Percentiles rank a stretch among this genome's conserved stretches.
phyloP scores from a whole-genome alignment of 2,888 invertebrate genomes.

The Sinohyriopsis cumingii region DNA sequence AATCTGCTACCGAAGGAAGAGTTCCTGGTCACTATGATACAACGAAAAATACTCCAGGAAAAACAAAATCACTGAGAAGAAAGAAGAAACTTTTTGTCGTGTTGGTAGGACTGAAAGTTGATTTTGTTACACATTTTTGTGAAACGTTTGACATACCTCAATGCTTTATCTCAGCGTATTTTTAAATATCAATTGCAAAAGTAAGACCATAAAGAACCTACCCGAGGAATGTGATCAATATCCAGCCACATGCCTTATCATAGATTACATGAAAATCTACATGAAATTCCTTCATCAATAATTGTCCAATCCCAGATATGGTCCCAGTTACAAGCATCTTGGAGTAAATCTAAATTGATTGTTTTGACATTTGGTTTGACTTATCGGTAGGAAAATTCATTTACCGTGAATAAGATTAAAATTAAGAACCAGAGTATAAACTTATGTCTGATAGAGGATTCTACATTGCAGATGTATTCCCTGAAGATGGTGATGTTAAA shows the following conservation, averaged over 20 bases:
- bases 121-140: constrained; percentile 16
- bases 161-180: constrained; percentile 9
- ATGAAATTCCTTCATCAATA: constrained; percentile 9
- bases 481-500: too few species aligned
- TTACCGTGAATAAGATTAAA: too few species aligned
- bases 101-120: constrained; percentile 7
- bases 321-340: constrained; percentile 38
- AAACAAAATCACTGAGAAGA: background rate
- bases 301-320: constrained; percentile 24
- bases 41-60: constrained; percentile 4
- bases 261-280: too few species aligned
- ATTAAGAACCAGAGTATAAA: too few species aligned
- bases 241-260: constrained; percentile 7
- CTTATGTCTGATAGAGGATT: too few species aligned
- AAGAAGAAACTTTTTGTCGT: constrained; percentile 19
- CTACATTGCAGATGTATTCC: too few species aligned
- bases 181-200: constrained; percentile 15
- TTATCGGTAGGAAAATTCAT: constrained; percentile 32
- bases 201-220: constrained; percentile 9
- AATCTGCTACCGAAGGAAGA: background rate
- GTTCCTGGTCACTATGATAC: constrained; percentile 1
- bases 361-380: constrained; percentile 32
- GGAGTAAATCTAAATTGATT: constrained; percentile 32
- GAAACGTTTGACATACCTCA: constrained; percentile 18
- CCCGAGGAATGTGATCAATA: constrained; percentile 11